Base-by-base conservation (phyloP, 1,140 invertebrate genomes). In the Aradophagus sp. region DNA sequence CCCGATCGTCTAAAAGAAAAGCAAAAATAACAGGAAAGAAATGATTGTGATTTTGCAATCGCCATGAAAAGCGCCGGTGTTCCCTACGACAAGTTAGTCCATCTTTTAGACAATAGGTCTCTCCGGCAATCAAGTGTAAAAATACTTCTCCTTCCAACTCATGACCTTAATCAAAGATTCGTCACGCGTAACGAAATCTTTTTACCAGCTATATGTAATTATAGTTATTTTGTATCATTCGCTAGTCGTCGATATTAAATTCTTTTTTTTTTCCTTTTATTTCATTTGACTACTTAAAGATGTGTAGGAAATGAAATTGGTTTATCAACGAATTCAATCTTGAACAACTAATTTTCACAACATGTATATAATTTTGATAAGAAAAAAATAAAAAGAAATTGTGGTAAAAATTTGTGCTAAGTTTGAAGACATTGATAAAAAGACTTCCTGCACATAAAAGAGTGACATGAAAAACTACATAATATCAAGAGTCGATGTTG, bases 111-210 rank as follows among this genome's bases (percentile, higher is more conserved):
- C n/a, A n/a, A n/a, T n/a, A n/a, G 35, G 32, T 15, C 42, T 53
- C 23, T 44, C 34, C 23, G 42, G 45, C 45, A 65, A 65, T 73
- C 50, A 68, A 67, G 53, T 65, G 70, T 68, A 68, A 68, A 73
- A 68, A 62, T 68, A 68, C 58, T n/a, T 66, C 44, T 73, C 63
- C 62, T 58, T 53, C 53, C 38, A 73, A 73, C 63, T 58, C 65
- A 63, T 63, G 44, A 32, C 50, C 52, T 44, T 39, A 73, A 66
- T 66, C 63, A 67, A 73, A 68, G 63, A 68, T 68, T 73, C 59
- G 35, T 61, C 65, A 53, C 50, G 44, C 45, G 32, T 69, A 74
- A 74, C 63, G 45, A 47, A 65, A 63, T 41, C 55, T 11, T 27
- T 41, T 59, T 59, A 63, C 39, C 55, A 67, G 65, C 58, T 68